These are phyloP conservation scores for Dysdera silvatica DNA, from an alignment of 1,140 invertebrate genomes.

Conservation along the genomic window DNA sequence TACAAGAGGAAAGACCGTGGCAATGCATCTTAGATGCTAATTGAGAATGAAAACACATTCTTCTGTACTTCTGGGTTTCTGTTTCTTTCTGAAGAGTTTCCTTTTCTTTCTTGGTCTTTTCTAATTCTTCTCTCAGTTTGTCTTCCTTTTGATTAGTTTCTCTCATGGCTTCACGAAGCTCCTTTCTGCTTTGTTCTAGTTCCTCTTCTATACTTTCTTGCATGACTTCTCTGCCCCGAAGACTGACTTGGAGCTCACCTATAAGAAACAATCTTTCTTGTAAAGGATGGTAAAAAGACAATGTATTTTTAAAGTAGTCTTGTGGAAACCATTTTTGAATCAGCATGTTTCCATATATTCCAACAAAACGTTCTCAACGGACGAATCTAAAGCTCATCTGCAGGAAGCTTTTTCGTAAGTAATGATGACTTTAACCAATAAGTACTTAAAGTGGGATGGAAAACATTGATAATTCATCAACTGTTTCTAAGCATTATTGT, in stretches of 20 bases:
- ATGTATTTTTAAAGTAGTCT: too few relatives aligned
- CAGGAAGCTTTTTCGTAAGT: too few relatives aligned
- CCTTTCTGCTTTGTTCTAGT: slow-evolving; percentile 27
- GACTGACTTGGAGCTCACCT: slow-evolving; percentile 57
- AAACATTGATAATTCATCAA: too few relatives aligned
- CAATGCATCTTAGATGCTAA: not conserved
- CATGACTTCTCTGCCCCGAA: slow-evolving; percentile 53
- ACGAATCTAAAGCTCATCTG: too few relatives aligned
- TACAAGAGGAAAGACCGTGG: not conserved
- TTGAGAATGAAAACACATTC: not conserved
- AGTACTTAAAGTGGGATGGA: too few relatives aligned
- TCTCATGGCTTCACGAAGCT: slow-evolving; percentile 15
- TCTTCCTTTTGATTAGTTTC: slow-evolving; percentile 26
- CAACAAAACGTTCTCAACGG: too few relatives aligned
- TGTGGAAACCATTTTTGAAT: too few relatives aligned
- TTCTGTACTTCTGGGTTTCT: slow-evolving; percentile 11
- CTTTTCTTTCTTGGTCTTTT: slow-evolving; percentile 34
- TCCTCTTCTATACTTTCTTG: slow-evolving; percentile 42
- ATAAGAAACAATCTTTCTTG: too few relatives aligned
- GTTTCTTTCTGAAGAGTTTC: slow-evolving; percentile 28
- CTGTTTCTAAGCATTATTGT: too few relatives aligned
- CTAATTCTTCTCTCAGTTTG: slow-evolving; percentile 40
- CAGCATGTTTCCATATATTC: too few relatives aligned
- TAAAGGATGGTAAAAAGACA: too few relatives aligned
- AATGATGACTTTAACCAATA: too few relatives aligned